Base-by-base conservation (phyloP, 2,113 vertebrate genomes). In the Lepisosteus osseus region DNA sequence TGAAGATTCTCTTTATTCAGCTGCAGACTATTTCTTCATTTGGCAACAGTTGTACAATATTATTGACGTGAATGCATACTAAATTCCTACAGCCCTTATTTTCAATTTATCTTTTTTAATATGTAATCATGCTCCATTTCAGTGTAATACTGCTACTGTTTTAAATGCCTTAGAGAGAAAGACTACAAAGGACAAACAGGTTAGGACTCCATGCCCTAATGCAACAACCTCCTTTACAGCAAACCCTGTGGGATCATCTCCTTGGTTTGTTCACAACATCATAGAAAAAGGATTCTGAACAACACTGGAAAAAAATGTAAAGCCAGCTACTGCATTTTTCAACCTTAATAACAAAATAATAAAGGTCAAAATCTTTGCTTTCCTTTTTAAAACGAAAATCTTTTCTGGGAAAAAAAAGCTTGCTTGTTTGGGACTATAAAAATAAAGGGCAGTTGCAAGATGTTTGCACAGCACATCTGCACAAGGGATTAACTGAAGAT, bases 401-500 rank as follows among this genome's bases (percentile, higher is more conserved):
- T 44, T 45, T n/a, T 42, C 51, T 61, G 73, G 74, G 74, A 81
- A 73, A 57, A 69, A 64, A 42, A 70, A 51, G 54, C 71, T 54
- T 13, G 41, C 73, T 79, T 61, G 74, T 72, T 68, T 61, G 69
- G 68, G 65, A 76, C 68, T 68, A 72, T 74, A 72, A 78, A 78
- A 83, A 81, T 75, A 65, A 13, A 68, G 65, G 69, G 54, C 44
- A 73, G 62, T 47, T 74, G 79, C 7, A 72, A 76, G 73, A 67
- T 70, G 57, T 76, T 74, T 68, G 72, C 71, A 70, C 72, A 76
- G 78, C 73, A 70, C 71, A 78, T 78, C 66, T 74, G 72, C 72
- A 62, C 45, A 66, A 71, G 67, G 77, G 78, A 84, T 82, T 84
- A 78, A 76, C 63, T 71, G 61, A 69, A 80, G 42, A 74, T 72